These are phyloP conservation scores for Alethe diademata DNA, from an alignment of 2,113 vertebrate species.

Conservation along the genomic window DNA sequence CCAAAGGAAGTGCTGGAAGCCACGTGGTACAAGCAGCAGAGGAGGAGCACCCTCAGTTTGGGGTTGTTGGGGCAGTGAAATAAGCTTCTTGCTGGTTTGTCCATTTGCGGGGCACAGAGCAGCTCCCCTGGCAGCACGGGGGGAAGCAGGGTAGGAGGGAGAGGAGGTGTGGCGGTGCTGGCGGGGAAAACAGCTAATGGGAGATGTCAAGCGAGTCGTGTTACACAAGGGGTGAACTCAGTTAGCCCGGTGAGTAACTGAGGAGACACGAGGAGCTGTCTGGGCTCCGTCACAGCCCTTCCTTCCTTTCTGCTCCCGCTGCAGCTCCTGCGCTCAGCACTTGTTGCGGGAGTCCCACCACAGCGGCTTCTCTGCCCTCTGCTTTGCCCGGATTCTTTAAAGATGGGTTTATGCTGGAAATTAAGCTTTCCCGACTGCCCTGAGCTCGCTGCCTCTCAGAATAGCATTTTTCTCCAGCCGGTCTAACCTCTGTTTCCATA, in stretches of 20 bases:
- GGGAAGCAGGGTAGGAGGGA: neutral
- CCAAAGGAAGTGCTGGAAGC: neutral
- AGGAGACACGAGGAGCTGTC: constrained; percentile 27
- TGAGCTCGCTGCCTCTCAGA: neutral
- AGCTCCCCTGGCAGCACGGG: neutral
- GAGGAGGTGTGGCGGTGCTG: neutral
- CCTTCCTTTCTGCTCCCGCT: neutral
- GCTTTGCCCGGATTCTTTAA: neutral
- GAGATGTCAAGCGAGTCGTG: neutral
- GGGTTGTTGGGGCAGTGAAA: neutral
- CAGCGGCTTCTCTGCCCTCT: neutral
- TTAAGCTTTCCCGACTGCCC: neutral
- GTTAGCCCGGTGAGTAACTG: constrained; percentile 12
- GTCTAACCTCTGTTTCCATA: constrained; percentile 59
- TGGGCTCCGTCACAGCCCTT: constrained; percentile 17
- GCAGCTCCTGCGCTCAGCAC: neutral
- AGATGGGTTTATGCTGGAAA: neutral
- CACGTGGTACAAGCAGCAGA: neutral
- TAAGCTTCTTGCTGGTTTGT: accelerated
- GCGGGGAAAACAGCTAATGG: neutral
- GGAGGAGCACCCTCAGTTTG: neutral
- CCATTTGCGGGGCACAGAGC: neutral
- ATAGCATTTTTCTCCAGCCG: constrained; percentile 1
- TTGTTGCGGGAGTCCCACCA: neutral
- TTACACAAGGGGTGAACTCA: constrained; percentile 39